Evolutionary conservation across 2,113 vertebrate genomes (phyloP).

Genomic region (Sceloporus tristichus): DNA sequence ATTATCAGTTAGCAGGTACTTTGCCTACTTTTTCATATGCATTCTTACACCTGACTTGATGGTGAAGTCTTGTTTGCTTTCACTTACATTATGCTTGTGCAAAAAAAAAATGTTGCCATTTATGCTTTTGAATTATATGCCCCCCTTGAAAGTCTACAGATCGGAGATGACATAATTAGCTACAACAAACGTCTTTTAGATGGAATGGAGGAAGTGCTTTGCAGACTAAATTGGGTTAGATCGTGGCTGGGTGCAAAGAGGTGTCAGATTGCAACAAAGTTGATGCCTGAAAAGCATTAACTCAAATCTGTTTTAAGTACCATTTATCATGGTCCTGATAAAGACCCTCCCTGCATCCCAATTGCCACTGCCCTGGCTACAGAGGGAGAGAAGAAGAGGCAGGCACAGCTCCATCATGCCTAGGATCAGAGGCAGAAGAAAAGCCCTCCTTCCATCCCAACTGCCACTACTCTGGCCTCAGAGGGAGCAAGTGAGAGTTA

Average conservation of each 20-base stretch:
- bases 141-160: not conserved
- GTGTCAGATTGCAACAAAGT: not conserved
- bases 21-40: too few relatives aligned
- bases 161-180: not conserved
- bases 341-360: too few relatives aligned
- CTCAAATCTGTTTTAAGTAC: not conserved
- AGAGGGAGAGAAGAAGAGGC: too few relatives aligned
- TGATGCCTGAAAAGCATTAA: not conserved
- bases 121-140: not conserved
- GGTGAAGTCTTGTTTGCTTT: not conserved
- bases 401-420: too few relatives aligned
- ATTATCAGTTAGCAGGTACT: too few relatives aligned
- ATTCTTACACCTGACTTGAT: not conserved
- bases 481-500: too few relatives aligned
- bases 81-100: not conserved
- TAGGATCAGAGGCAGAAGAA: too few relatives aligned
- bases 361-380: too few relatives aligned
- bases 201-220: not conserved
- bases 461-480: too few relatives aligned
- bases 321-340: too few relatives aligned
- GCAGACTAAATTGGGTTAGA: not conserved
- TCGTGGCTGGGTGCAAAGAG: not conserved
- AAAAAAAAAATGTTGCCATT: not conserved
- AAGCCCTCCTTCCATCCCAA: too few relatives aligned
- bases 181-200: not conserved